Percentiles rank a stretch among this genome's conserved stretches.
phyloP scores from a whole-genome alignment of 2,797 vertebrate species.

The Podarcis siculus region DNA sequence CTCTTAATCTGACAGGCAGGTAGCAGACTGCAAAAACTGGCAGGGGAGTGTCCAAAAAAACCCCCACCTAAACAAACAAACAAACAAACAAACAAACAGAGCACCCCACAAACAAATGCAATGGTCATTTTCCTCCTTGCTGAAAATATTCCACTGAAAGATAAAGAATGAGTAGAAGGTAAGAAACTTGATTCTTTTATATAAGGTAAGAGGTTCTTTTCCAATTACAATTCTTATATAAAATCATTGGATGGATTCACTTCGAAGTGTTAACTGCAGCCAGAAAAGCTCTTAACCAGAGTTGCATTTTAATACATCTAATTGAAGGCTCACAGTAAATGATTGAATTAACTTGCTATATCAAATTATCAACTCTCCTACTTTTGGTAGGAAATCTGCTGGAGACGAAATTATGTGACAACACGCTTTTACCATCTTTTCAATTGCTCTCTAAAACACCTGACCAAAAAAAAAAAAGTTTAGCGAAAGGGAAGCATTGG shows the following conservation, averaged over 20 bases:
- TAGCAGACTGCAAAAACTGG: slow-evolving; percentile 75
- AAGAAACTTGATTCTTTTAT: neutral
- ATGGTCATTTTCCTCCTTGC: neutral
- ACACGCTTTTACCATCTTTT: slow-evolving; percentile 32
- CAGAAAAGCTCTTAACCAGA: slow-evolving; percentile 56
- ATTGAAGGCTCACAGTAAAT: slow-evolving; percentile 39
- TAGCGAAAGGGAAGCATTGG: slow-evolving; percentile 25
- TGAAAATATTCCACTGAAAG: slow-evolving; percentile 36
- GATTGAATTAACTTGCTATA: slow-evolving; percentile 60
- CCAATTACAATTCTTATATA: slow-evolving; percentile 36
- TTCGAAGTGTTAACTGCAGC: slow-evolving; percentile 27
- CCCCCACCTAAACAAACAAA: neutral
- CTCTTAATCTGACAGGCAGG: slow-evolving; percentile 74
- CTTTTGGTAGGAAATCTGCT: slow-evolving; percentile 60
- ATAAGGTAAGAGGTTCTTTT: neutral
- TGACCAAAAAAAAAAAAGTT: neutral
- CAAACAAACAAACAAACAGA: neutral
- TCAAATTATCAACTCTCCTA: slow-evolving; percentile 34
- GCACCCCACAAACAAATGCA: slow-evolving; percentile 48
- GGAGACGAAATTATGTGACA: slow-evolving; percentile 51
- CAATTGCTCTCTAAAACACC: slow-evolving; percentile 31
- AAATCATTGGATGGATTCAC: slow-evolving; percentile 24
- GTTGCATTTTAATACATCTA: slow-evolving; percentile 29
- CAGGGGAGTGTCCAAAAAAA: slow-evolving; percentile 69
- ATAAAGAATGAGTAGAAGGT: slow-evolving; percentile 26